A percentile compares a stretch with the other conserved stretches of the same genome.
Evolutionary conservation across 2,797 vertebrate genomes (phyloP).

Genomic region (Phylloscopus collybita): DNA sequence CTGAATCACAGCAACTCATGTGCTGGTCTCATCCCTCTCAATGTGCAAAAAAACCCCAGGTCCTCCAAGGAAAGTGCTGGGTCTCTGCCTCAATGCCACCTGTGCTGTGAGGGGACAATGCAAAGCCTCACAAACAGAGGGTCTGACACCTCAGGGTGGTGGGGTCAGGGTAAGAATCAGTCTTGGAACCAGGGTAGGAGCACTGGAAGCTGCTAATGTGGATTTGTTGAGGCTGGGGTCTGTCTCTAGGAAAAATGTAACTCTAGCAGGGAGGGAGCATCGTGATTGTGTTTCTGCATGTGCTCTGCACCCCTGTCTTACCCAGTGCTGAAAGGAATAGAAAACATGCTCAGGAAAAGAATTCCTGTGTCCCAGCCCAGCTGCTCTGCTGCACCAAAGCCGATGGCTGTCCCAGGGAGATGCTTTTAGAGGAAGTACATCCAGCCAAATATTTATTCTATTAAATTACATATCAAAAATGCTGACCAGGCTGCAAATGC

Average conservation of each 20-base stretch:
- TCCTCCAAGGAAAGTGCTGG: neutral
- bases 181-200: neutral
- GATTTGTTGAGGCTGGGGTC: neutral
- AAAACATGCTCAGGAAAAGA: conserved; percentile 4
- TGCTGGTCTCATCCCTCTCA: neutral
- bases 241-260: neutral
- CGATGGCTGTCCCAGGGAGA: neutral
- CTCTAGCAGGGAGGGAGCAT: neutral
- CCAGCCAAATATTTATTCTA: conserved; percentile 65
- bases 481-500: conserved; percentile 49
- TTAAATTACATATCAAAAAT: conserved; percentile 55
- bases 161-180: neutral
- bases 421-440: conserved; percentile 34
- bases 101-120: neutral
- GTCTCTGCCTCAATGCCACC: neutral
- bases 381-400: neutral
- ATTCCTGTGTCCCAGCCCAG: neutral
- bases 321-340: neutral
- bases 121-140: neutral
- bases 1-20: rapidly evolving
- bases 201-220: neutral
- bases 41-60: neutral
- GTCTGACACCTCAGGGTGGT: neutral
- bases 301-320: neutral
- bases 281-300: neutral